phyloP scores from a whole-genome alignment of 2,888 invertebrate genomes.

The Lagria hirta region DNA sequence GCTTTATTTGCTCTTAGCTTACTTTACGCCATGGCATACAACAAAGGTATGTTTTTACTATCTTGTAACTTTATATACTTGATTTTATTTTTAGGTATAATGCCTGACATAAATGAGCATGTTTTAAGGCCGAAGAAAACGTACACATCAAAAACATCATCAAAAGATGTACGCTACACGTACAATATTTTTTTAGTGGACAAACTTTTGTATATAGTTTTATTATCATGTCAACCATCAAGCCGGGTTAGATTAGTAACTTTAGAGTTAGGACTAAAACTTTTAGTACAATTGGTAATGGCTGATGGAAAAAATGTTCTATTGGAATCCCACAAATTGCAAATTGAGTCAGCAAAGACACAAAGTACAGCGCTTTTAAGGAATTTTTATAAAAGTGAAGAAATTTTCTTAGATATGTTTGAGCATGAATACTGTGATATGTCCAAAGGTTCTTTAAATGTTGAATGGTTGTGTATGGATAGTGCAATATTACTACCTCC shows the following conservation, averaged over 20 bases:
- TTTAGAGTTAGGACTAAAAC: conserved; percentile 81
- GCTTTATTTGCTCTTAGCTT: conserved; percentile 89
- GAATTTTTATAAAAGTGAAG: conserved; percentile 96
- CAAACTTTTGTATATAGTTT: conserved; percentile 79
- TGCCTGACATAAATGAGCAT: conserved; percentile 77
- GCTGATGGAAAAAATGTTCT: conserved; percentile 62
- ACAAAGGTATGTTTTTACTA: conserved; percentile 74
- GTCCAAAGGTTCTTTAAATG: conserved; percentile 81
- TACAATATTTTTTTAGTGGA: conserved; percentile 84
- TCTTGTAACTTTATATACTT: background rate
- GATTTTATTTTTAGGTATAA: conserved; percentile 66
- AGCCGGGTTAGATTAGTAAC: conserved; percentile 90
- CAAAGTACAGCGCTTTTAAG: conserved; percentile 82
- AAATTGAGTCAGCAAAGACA: conserved; percentile 71
- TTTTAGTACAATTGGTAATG: conserved; percentile 70
- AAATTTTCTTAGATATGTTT: conserved; percentile 97
- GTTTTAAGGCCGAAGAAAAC: conserved; percentile 65
- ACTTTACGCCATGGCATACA: conserved; percentile 90
- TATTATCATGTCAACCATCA: conserved; percentile 84
- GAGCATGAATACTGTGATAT: conserved; percentile 97
- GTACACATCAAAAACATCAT: conserved; percentile 41
- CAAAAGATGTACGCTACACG: conserved; percentile 54
- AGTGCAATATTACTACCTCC: conserved; percentile 92
- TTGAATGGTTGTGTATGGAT: conserved; percentile 96
- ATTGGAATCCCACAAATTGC: conserved; percentile 67